Percentiles rank a stretch among this genome's conserved stretches.
These are phyloP conservation scores for Orussus abietinus DNA, from an alignment of 1,140 invertebrate species.

Conservation along the genomic window DNA sequence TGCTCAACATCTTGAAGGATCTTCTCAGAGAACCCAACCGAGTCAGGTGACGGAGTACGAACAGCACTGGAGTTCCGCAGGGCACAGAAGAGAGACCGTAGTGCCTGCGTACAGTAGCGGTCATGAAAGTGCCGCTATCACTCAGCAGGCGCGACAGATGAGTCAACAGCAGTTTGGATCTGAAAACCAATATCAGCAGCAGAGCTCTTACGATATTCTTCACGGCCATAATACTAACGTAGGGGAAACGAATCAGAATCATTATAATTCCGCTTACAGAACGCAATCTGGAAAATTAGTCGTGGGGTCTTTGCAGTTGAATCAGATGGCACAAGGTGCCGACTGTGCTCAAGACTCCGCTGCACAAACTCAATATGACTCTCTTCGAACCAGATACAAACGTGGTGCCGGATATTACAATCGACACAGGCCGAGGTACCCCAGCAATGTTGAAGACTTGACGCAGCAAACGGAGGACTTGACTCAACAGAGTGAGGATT, in stretches of 20 bases:
- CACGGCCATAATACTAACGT: not conserved
- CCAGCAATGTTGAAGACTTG: constrained; percentile 5
- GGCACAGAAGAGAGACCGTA: constrained; percentile 14
- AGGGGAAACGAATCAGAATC: constrained; percentile 2
- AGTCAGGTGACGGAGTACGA: constrained; percentile 18
- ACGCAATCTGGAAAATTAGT: constrained; percentile 10
- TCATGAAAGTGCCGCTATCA: not conserved
- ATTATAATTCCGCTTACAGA: constrained; percentile 5
- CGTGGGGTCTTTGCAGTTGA: constrained; percentile 12
- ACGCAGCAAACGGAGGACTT: constrained; percentile 8
- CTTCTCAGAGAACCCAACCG: not conserved
- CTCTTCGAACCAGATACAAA: constrained; percentile 21
- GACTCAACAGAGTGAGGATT: constrained; percentile 6
- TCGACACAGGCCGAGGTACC: not conserved
- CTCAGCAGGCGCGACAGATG: constrained; percentile 2
- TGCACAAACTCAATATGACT: constrained; percentile 8
- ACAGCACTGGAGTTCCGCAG: constrained; percentile 23
- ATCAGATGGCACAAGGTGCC: constrained; percentile 3
- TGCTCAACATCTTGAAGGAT: not conserved
- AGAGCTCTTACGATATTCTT: constrained; percentile 3
- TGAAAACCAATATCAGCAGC: not conserved
- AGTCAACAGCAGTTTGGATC: constrained; percentile 1
- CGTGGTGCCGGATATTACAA: constrained; percentile 3
- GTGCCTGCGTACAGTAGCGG: constrained; percentile 12
- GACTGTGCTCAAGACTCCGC: constrained; percentile 17